These are phyloP conservation scores for Onychomys arenicola DNA, from an alignment of 2,797 vertebrate genomes.

Conservation along the genomic window DNA sequence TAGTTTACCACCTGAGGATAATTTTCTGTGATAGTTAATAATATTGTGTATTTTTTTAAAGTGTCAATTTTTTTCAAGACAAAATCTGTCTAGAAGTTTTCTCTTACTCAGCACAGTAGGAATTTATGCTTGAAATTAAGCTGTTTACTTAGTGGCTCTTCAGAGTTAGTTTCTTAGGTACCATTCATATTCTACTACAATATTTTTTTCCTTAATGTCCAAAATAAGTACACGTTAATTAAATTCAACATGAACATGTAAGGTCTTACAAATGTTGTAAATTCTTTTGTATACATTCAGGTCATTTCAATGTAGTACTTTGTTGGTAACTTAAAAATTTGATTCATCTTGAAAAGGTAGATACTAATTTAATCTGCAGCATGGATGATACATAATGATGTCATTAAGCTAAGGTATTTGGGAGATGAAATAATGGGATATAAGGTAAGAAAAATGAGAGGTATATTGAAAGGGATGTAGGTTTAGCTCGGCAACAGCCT, in stretches of 20 bases:
- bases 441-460: not conserved
- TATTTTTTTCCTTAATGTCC: slow-evolving; percentile 17
- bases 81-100: slow-evolving; percentile 22
- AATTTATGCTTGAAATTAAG: slow-evolving; percentile 31
- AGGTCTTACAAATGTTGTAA: slow-evolving; percentile 13
- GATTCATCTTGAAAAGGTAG: slow-evolving; percentile 36
- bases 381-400: not conserved
- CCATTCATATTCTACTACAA: slow-evolving; percentile 60
- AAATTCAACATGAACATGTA: slow-evolving; percentile 56
- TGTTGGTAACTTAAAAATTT: slow-evolving; percentile 31
- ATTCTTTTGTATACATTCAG: slow-evolving; percentile 28
- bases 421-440: not conserved
- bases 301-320: slow-evolving; percentile 8
- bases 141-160: not conserved
- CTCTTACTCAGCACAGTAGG: slow-evolving; percentile 46
- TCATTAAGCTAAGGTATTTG: slow-evolving; percentile 5
- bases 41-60: not conserved
- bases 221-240: slow-evolving; percentile 54
- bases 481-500: slow-evolving; percentile 7
- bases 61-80: slow-evolving; percentile 16
- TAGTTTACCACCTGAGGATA: slow-evolving; percentile 37
- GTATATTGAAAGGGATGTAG: not conserved
- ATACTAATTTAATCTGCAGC: slow-evolving; percentile 49
- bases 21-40: slow-evolving; percentile 32
- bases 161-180: not conserved